phyloP scores from a whole-genome alignment of 1,140 invertebrate genomes.

The Schlechtendalia chinensis region DNA sequence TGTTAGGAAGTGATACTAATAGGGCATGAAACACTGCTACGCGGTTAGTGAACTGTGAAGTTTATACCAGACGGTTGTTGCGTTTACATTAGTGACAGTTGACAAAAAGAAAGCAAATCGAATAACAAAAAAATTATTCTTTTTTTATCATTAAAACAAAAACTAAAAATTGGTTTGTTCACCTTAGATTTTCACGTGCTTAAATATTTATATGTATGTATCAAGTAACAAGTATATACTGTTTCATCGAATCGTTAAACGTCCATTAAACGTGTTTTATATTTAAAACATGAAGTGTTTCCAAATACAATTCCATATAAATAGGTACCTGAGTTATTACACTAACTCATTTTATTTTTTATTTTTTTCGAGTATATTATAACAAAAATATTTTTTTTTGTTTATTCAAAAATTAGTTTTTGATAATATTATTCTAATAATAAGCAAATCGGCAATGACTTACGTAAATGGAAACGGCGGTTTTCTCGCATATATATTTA shows the following conservation, averaged over 20 bases:
- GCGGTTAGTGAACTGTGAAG: conserved; percentile 19
- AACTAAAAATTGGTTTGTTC: conserved; percentile 20
- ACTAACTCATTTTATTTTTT: too few relatives aligned
- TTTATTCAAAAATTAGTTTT: too few relatives aligned
- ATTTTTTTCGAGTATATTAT: too few relatives aligned
- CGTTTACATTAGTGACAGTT: conserved; percentile 3
- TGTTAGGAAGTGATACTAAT: conserved; percentile 24
- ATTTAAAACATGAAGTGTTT: too few relatives aligned
- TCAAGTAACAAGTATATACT: not conserved
- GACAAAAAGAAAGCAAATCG: conserved; percentile 32
- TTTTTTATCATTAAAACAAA: not conserved
- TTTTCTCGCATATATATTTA: too few relatives aligned
- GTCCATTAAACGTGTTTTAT: not conserved
- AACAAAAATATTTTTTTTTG: too few relatives aligned
- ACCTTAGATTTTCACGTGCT: not conserved
- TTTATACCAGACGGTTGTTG: not conserved
- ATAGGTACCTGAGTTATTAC: too few relatives aligned
- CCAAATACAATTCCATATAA: too few relatives aligned
- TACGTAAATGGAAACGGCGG: too few relatives aligned
- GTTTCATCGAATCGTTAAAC: not conserved
- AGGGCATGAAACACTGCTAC: conserved; percentile 20
- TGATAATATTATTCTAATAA: too few relatives aligned
- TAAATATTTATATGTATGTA: too few relatives aligned
- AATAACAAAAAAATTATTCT: conserved; percentile 16
- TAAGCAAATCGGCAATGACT: too few relatives aligned